phyloP scores from a whole-genome alignment of 1,140 invertebrate species.

The Ips typographus region DNA sequence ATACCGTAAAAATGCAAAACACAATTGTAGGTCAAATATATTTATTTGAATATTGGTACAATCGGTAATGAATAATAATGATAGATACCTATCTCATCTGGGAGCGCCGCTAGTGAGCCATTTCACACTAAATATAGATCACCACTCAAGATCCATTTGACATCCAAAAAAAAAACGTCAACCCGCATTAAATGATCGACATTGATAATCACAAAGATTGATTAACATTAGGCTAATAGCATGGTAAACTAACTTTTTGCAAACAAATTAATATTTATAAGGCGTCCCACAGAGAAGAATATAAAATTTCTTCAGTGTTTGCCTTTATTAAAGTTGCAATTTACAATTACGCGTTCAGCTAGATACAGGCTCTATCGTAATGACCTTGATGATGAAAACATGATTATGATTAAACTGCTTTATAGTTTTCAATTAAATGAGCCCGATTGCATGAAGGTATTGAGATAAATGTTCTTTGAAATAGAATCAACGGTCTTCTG shows the following conservation, averaged over 20 bases:
- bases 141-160: not conserved
- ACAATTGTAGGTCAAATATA: conserved; percentile 5
- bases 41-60: conserved; percentile 3
- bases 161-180: not conserved
- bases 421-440: too few species aligned
- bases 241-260: not conserved
- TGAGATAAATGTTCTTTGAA: too few species aligned
- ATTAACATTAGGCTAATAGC: not conserved
- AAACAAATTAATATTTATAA: conserved; percentile 8
- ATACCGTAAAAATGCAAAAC: not conserved
- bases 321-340: conserved; percentile 5
- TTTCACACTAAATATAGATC: not conserved
- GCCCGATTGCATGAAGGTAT: too few species aligned
- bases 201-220: too few species aligned
- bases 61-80: conserved; percentile 5
- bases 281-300: not conserved
- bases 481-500: too few species aligned
- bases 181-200: not conserved
- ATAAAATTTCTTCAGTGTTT: not conserved
- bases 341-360: conserved; percentile 1
- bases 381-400: too few species aligned
- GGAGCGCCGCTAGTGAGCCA: not conserved
- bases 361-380: not conserved
- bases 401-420: too few species aligned
- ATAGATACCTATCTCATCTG: conserved; percentile 1